These are phyloP conservation scores for Eulithis testata DNA, from an alignment of 2,888 invertebrate species.

Conservation along the genomic window DNA sequence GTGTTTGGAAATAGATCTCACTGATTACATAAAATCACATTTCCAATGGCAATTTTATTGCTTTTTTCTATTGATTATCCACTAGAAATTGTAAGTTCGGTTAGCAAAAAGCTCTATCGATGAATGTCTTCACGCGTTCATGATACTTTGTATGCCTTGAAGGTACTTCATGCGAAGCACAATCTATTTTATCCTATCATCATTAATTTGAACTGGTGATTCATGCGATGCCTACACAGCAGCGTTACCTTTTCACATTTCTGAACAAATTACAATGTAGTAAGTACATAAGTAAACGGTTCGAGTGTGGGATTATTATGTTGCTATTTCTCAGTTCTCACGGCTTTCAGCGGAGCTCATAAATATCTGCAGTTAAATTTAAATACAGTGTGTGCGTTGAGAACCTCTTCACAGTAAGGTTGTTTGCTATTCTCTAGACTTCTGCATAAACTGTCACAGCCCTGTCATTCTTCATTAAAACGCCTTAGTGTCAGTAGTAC, in stretches of 20 bases:
- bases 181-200: too few species aligned
- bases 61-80: too few species aligned
- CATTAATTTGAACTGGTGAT: too few species aligned
- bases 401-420: conserved; percentile 21
- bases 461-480: conserved; percentile 11
- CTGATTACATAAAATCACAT: too few species aligned
- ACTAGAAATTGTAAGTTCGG: too few species aligned
- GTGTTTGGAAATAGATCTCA: too few species aligned
- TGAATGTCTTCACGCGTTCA: too few species aligned
- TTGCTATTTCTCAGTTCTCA: conserved; percentile 24
- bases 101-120: too few species aligned
- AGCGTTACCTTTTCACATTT: conserved; percentile 6
- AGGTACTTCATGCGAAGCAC: too few species aligned
- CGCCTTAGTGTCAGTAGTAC: too few species aligned
- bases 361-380: conserved; percentile 24
- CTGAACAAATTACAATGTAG: background rate
- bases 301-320: conserved; percentile 17
- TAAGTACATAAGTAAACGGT: conserved; percentile 9
- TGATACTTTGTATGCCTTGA: too few species aligned
- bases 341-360: conserved; percentile 23
- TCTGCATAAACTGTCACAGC: background rate
- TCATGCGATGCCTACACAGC: background rate
- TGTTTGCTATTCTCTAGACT: conserved; percentile 19
- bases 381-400: conserved; percentile 20
- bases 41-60: too few species aligned